These are phyloP conservation scores for Pygoscelis antarcticus DNA, from an alignment of 2,113 vertebrate genomes.

Conservation along the genomic window DNA sequence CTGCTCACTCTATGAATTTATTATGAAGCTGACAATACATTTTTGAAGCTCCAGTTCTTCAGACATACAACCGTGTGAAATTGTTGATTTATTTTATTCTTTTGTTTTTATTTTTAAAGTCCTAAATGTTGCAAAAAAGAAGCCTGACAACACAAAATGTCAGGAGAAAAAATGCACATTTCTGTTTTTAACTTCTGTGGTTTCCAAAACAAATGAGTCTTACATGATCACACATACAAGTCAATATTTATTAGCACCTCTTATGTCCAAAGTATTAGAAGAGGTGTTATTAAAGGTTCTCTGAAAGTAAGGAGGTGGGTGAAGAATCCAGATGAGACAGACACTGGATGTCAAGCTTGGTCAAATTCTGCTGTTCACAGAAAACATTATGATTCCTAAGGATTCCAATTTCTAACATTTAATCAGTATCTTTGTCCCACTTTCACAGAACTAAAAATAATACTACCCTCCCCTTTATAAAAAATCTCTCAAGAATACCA, in stretches of 20 bases:
- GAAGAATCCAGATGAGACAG: not conserved
- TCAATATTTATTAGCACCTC: not conserved
- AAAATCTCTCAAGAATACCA: not conserved
- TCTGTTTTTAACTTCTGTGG: not conserved
- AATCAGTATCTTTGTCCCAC: not conserved
- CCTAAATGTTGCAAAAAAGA: not conserved
- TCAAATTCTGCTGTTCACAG: not conserved
- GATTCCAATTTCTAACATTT: not conserved
- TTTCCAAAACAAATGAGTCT: not conserved
- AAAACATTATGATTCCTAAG: not conserved
- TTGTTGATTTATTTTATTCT: not conserved
- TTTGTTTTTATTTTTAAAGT: not conserved
- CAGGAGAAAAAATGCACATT: rapidly evolving
- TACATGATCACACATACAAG: not conserved
- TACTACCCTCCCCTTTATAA: not conserved
- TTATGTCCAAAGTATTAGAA: not conserved
- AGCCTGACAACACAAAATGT: not conserved
- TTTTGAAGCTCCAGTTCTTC: not conserved
- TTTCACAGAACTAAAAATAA: not conserved
- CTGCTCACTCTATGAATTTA: not conserved
- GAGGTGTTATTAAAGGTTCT: not conserved
- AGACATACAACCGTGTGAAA: not conserved
- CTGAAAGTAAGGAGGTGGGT: not conserved
- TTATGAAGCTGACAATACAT: conserved; percentile 11
- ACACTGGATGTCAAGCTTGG: not conserved